Percentiles rank a stretch among this genome's conserved stretches.
Evolutionary conservation across 2,888 invertebrate genomes (phyloP).

Genomic region (Ctenicera cuprea): DNA sequence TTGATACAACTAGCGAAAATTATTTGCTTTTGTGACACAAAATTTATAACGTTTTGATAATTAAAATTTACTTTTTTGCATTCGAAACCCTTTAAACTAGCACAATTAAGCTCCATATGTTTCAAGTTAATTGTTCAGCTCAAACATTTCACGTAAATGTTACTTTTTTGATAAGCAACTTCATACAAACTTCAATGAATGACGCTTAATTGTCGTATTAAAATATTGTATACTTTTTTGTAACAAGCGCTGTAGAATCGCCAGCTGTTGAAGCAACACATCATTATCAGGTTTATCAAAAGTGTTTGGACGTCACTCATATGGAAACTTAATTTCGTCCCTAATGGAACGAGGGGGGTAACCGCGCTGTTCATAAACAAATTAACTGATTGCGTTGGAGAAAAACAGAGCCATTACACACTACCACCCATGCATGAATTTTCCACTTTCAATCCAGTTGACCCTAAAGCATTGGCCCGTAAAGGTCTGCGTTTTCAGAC

Average conservation of each 20-base stretch:
- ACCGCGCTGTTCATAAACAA: conserved; percentile 12
- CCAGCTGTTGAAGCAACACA: background rate
- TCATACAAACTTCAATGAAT: too few species aligned
- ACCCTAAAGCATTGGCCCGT: background rate
- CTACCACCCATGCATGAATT: background rate
- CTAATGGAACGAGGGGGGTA: conserved; percentile 10
- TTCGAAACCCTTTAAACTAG: too few species aligned
- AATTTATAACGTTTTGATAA: too few species aligned
- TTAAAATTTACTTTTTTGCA: too few species aligned
- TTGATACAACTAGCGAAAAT: too few species aligned
- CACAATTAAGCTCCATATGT: too few species aligned
- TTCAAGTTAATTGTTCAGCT: too few species aligned
- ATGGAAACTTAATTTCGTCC: conserved; percentile 18
- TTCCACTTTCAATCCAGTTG: background rate
- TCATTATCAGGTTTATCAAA: conserved; percentile 12
- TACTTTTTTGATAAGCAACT: too few species aligned
- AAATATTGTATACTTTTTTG: too few species aligned
- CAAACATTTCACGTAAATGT: too few species aligned
- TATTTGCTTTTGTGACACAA: too few species aligned
- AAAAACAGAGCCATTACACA: background rate
- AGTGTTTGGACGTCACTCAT: conserved; percentile 16
- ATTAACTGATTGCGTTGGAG: conserved; percentile 17
- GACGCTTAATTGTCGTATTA: too few species aligned
- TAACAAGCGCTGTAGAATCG: background rate
- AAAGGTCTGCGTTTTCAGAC: background rate